Base-by-base conservation (phyloP, 2,797 vertebrate species). In the Mastacembelus armatus region DNA sequence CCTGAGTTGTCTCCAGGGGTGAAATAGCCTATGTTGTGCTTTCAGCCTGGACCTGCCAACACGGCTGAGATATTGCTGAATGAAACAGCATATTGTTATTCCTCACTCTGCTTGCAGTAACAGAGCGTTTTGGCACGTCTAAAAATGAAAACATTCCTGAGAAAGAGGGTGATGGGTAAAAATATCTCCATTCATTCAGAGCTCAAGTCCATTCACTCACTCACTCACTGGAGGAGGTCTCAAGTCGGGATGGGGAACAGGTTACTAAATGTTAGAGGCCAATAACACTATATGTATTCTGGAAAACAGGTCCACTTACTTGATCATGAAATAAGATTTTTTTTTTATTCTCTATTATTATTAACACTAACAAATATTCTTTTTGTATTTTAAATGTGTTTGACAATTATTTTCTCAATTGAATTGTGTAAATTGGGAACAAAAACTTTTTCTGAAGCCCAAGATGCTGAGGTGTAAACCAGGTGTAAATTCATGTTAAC, bases 61-160 rank as follows among this genome's bases (percentile, higher is more conserved):
- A 14, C 50, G 12, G 44, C 63, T 22, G 43, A 74, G 67, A 75
- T 74, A 50, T 80, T 47, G 56, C 33, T 86, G 70, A 85, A 42
- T 80, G 67, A 63, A 74, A 54, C 44, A 84, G 70, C 67, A 77
- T 82, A 49, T 72, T 85, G 72, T 85, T 82, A 61, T 80, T 68
- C 63, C 59, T 40, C 68, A 32, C 58, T 71, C 62, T 73, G 65
- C 43, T 44, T 57, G 74, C 56, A 80, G 63, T 79, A 74, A 76
- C 70, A 57, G 59, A 72, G 71, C 33, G 51, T 77, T 86, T 83
- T 92, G 88, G 86, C 89, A 84, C 35, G 30, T 85, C 51, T 38
- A 44, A 78, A 83, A 90, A 89, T 74, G 70, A 90, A 91, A 91
- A 90, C 88, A 90, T 90, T 88, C 83, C 86, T 42, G 48, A 81